Conservation (phyloP, 2,113 vertebrate species). For the Talpa occidentalis region DNA sequence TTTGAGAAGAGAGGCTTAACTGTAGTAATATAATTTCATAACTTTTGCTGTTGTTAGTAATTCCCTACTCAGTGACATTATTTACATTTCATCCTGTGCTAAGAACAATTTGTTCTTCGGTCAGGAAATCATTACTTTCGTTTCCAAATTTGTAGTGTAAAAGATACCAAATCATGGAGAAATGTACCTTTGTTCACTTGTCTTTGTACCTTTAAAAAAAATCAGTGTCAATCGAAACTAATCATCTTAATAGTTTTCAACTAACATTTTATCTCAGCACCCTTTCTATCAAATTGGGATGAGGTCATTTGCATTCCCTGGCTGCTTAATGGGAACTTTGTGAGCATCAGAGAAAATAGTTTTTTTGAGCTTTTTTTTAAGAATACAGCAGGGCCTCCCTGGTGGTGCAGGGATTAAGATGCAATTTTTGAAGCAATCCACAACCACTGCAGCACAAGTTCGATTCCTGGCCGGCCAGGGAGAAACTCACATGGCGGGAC, state of each 20-base stretch:
- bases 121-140: slow-evolving; percentile 73
- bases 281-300: not conserved
- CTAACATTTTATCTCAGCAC: not conserved
- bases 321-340: not conserved
- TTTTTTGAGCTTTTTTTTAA: not conserved
- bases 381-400: not conserved
- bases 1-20: slow-evolving; percentile 43
- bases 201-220: not conserved
- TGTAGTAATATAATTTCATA: slow-evolving; percentile 22
- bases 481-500: too few species aligned
- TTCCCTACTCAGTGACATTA: slow-evolving; percentile 61
- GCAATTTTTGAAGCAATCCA: too few species aligned
- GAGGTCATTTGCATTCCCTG: not conserved
- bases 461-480: too few species aligned
- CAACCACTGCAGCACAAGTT: too few species aligned
- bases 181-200: not conserved
- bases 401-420: too few species aligned
- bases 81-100: slow-evolving; percentile 63
- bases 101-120: slow-evolving; percentile 80
- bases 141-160: slow-evolving; percentile 8
- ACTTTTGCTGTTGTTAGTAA: slow-evolving; percentile 69
- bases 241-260: not conserved
- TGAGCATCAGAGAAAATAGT: not conserved
- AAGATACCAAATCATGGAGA: not conserved
- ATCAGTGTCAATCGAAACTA: not conserved